Conservation (phyloP, 2,797 vertebrate species). For the Dendrocincla fuliginosa region DNA sequence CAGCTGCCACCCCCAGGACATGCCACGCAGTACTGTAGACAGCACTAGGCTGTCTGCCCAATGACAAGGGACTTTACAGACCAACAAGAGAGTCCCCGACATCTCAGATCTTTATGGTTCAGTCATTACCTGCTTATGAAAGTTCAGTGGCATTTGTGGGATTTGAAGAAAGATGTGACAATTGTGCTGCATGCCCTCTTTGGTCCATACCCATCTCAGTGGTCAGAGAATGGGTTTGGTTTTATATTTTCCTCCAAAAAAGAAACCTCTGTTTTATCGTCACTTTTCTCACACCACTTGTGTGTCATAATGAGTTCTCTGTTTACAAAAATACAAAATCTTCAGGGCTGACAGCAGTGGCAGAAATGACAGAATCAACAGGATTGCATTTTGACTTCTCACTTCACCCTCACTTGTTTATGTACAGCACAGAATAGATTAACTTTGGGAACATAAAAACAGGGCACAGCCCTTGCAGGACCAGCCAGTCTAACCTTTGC, state of each 20-base stretch:
- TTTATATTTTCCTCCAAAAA: neutral
- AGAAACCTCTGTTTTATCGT: neutral
- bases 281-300: neutral
- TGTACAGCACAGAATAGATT: neutral
- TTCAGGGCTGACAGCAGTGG: constrained; percentile 9
- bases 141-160: neutral
- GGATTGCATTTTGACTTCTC: constrained; percentile 1
- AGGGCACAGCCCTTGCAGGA: neutral
- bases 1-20: neutral
- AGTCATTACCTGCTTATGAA: neutral
- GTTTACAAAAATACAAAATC: constrained; percentile 22
- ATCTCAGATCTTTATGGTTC: neutral
- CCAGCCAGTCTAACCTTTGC: neutral
- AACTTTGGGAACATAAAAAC: neutral
- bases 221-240: neutral
- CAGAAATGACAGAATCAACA: constrained; percentile 23
- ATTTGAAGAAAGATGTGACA: neutral
- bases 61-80: neutral
- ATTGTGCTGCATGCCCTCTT: neutral
- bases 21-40: neutral
- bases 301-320: neutral
- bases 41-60: neutral
- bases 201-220: neutral
- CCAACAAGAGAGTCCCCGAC: neutral
- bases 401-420: neutral